Conservation (phyloP, 2,113 vertebrate genomes). For the Etia nguti region DNA sequence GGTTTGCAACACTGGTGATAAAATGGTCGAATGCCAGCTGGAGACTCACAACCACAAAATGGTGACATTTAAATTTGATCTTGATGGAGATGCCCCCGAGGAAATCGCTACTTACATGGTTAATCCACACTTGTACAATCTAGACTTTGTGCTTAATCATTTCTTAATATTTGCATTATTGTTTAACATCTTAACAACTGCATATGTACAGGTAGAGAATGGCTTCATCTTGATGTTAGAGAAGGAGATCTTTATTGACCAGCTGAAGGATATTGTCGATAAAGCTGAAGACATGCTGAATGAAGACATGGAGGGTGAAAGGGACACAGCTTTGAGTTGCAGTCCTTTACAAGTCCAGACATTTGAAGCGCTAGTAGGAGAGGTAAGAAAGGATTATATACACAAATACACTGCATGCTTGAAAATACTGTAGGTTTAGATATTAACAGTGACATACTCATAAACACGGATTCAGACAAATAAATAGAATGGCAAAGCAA, state of each 20-base stretch:
- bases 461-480: not conserved
- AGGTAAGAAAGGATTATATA: slow-evolving; percentile 68
- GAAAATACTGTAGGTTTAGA: not conserved
- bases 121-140: slow-evolving; percentile 11
- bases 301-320: slow-evolving; percentile 87
- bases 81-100: slow-evolving; percentile 94
- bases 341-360: slow-evolving; percentile 79
- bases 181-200: not conserved
- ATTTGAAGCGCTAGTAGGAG: slow-evolving; percentile 60
- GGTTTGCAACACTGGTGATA: slow-evolving; percentile 95
- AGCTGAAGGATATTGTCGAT: slow-evolving; percentile 97
- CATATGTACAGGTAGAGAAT: slow-evolving; percentile 84
- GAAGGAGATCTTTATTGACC: slow-evolving; percentile 95
- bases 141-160: not conserved
- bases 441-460: not conserved
- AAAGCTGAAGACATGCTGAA: slow-evolving; percentile 97
- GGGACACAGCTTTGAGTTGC: slow-evolving; percentile 75
- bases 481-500: not conserved
- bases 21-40: slow-evolving; percentile 98
- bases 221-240: slow-evolving; percentile 91
- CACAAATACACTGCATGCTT: not conserved
- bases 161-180: not conserved
- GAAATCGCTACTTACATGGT: slow-evolving; percentile 99
- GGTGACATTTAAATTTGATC: slow-evolving; percentile 98
- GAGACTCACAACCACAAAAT: slow-evolving; percentile 99